Conservation (phyloP, 2,797 vertebrate species). For the Basileuterus tristriatus region DNA sequence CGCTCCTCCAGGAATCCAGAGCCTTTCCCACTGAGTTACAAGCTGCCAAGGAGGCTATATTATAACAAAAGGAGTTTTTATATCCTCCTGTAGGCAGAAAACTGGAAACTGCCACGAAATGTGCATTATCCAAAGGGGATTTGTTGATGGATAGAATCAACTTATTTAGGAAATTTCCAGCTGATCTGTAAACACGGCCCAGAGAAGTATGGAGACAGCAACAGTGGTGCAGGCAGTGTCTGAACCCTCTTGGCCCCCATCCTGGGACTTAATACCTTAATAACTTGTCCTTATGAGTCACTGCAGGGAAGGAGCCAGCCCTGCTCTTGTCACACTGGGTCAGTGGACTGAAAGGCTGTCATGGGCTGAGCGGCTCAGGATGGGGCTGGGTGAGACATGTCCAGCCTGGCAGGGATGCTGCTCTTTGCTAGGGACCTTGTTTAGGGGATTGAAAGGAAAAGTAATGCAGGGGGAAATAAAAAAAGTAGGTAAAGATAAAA, state of each 20-base stretch:
- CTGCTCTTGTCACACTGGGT: conserved; percentile 8
- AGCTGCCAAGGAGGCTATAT: conserved; percentile 49
- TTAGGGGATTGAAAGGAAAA: background rate
- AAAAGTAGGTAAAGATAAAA: background rate
- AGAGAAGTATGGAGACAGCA: background rate
- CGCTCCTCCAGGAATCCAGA: conserved; percentile 56
- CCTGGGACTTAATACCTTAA: conserved; percentile 47
- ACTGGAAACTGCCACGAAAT: conserved; percentile 22
- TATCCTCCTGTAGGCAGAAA: conserved; percentile 45
- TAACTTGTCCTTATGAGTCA: conserved; percentile 51
- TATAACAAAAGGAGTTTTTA: conserved; percentile 59
- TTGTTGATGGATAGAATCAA: conserved; percentile 24
- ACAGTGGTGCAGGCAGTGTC: background rate
- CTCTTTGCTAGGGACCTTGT: background rate
- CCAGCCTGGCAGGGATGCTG: background rate
- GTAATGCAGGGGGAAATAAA: accelerated
- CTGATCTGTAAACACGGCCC: background rate
- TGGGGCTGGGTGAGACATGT: background rate
- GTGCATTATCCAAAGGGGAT: background rate
- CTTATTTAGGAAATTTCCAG: conserved; percentile 61
- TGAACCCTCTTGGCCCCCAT: conserved; percentile 23
- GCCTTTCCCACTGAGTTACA: conserved; percentile 55
- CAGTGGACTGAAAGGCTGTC: background rate
- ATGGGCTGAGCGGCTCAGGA: background rate
- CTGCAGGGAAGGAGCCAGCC: background rate